A percentile compares a stretch with the other conserved stretches of the same genome.
Conservation (phyloP, 1,140 invertebrate genomes). For the Fopius arisanus region DNA sequence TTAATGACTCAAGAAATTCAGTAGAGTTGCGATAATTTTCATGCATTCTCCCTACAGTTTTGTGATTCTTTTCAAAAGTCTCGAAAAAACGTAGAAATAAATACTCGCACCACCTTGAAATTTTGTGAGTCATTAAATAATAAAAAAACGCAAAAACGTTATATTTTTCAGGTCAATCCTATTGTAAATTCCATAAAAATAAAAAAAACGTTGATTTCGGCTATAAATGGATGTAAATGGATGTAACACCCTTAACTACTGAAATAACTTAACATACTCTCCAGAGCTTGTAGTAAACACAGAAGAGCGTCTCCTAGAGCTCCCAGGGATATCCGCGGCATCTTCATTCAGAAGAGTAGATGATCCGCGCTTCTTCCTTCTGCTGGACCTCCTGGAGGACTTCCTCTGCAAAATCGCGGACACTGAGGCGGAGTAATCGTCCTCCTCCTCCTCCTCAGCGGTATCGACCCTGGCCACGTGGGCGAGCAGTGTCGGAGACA, state of each 20-base stretch:
- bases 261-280: conserved; percentile 70
- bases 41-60: no score
- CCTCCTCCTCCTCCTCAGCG: conserved; percentile 73
- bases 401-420: conserved; percentile 81
- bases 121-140: no score
- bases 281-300: conserved; percentile 85
- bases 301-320: conserved; percentile 74
- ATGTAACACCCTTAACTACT: not conserved
- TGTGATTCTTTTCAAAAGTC: no score
- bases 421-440: conserved; percentile 82
- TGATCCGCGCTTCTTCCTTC: conserved; percentile 69
- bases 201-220: no score
- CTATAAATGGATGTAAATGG: no score
- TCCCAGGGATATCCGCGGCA: conserved; percentile 60
- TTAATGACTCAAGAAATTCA: no score
- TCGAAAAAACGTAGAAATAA: no score
- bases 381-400: conserved; percentile 71
- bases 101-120: no score
- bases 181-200: no score
- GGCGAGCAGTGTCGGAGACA: conserved; percentile 28
- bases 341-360: conserved; percentile 74
- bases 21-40: no score
- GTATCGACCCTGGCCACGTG: conserved; percentile 20
- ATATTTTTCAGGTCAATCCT: no score
- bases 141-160: no score